These are phyloP conservation scores for Poecile atricapillus DNA, from an alignment of 2,113 vertebrate genomes.

Conservation along the genomic window DNA sequence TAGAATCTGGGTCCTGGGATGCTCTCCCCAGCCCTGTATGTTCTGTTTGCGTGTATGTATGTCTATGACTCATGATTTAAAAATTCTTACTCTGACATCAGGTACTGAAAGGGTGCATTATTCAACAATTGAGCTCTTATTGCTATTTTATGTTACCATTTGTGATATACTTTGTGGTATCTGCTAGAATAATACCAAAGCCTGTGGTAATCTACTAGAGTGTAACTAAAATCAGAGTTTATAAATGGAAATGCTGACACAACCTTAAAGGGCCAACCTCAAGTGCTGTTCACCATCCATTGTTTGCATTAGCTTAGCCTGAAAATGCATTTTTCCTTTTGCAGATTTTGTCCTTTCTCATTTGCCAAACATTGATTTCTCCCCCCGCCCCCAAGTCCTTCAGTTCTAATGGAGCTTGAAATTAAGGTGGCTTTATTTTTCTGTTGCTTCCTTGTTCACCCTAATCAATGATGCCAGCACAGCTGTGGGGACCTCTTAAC, in stretches of 20 bases:
- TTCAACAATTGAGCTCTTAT: background rate
- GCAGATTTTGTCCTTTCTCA: constrained; percentile 54
- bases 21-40: background rate
- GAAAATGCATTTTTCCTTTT: constrained; percentile 45
- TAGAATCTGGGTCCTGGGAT: background rate
- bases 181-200: constrained; percentile 10
- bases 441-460: constrained; percentile 34
- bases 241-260: constrained; percentile 58
- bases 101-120: background rate
- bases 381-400: constrained; percentile 29
- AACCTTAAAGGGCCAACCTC: constrained; percentile 44
- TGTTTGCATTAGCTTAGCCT: constrained; percentile 43
- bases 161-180: background rate
- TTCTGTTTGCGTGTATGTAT: background rate
- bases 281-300: constrained; percentile 17
- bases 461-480: constrained; percentile 54
- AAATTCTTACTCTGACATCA: background rate
- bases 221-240: constrained; percentile 38
- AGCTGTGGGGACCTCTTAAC: constrained; percentile 55
- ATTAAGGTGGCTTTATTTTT: constrained; percentile 63
- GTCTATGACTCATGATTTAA: background rate
- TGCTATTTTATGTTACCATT: background rate
- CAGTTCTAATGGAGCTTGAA: constrained; percentile 71
- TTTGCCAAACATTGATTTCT: constrained; percentile 63
- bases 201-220: constrained; percentile 8